Base-by-base conservation (phyloP, 2,797 vertebrate genomes). In the Clarias fuscus region DNA sequence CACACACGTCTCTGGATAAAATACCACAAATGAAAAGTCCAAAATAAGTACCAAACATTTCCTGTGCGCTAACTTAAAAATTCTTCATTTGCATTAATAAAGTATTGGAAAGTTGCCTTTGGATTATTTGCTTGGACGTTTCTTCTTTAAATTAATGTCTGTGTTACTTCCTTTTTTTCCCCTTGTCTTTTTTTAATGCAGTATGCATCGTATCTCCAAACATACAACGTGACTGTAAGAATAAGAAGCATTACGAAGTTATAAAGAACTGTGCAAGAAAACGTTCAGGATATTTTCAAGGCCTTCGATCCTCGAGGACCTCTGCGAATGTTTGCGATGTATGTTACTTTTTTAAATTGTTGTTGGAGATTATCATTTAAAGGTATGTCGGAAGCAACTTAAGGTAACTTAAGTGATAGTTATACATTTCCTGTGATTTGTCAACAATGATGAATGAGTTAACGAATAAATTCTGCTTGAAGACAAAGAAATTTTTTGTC, bases 161-260 rank as follows among this genome's bases (percentile, higher is more conserved):
- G 48, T 14, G 10, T 58, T 33, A 17, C 15, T 80, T 64, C 6
- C 1, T 64, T 8, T 48, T 5, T 37, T 1, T 6, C n/a, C 48
- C 53, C 48, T 22, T 14, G 2, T 75, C 10, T 84, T 40, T 64
- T 7, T 48, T 13, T 6, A 17, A 14, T 65, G 1, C 48, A 85
- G 84, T 30, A 71, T n/a, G 2, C 33, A 48, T 0, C 0, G 4
- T 3, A 0, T 7, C 1, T 85, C 1, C 1, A 0, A 61, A 0
- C 2, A 58, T n/a, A 33, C 76, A 22, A 27, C 17, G 7, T 78
- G 30, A 33, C 15, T 0, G 24, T 1, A 11, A 62, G 6, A 17
- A 13, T 85, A 71, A 72, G 0, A 11, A 71, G 22, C 24, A 24
- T 85, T 22, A 72, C 0, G 6, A 30, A 48, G 56, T 1, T 80